Evolutionary conservation across 2,888 invertebrate species (phyloP), one percentile per base, ranked within the genome.

Genomic region (Thumatha senex): DNA sequence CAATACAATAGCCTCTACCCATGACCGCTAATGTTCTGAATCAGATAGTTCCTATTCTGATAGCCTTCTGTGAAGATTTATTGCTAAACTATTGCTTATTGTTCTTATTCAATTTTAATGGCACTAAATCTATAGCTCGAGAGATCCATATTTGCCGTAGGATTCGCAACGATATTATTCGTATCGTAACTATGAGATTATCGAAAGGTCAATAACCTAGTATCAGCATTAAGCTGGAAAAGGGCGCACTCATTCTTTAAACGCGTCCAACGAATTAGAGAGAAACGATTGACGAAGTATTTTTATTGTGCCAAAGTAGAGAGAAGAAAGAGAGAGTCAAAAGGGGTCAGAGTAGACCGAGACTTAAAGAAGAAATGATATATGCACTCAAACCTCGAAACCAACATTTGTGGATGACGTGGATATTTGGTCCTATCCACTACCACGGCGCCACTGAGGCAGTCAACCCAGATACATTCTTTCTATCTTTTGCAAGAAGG

Each of bases 1-100:
- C 61, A 45, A 67, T 60, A 83, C 84, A 83, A 85, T 82, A 73
- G 81, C 66, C 58, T 64, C 64, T 61, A 70, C 65, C 70, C 68
- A 61, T 70, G 69, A 61, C 70, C 75, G 74, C 57, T 67, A 70
- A 73, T 72, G 70, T 76, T 74, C 84, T 78, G 84, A 78, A 89
- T 89, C 84, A 80, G 89, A 89, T 89, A 74, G 80, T 82, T 82
- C 83, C 84, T 78, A 62, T 67, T 76, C 69, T 80, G 90, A 91
- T 91, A 91, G 90, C 90, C 90, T 89, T 89, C 80, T 87, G 78
- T 76, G 82, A 85, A 81, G 88, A 90, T 89, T 89, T 91, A 90
- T 89, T 87, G 80, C 84, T 71, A 69, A 56, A 56, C 63, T 63
- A 45, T 64, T 72, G 71, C 80, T 80, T 85, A 88, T 87, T 89